A percentile compares a stretch with the other conserved stretches of the same genome.
phyloP scores from a whole-genome alignment of 2,797 vertebrate species.

The Schizopygopsis pylzovi region DNA sequence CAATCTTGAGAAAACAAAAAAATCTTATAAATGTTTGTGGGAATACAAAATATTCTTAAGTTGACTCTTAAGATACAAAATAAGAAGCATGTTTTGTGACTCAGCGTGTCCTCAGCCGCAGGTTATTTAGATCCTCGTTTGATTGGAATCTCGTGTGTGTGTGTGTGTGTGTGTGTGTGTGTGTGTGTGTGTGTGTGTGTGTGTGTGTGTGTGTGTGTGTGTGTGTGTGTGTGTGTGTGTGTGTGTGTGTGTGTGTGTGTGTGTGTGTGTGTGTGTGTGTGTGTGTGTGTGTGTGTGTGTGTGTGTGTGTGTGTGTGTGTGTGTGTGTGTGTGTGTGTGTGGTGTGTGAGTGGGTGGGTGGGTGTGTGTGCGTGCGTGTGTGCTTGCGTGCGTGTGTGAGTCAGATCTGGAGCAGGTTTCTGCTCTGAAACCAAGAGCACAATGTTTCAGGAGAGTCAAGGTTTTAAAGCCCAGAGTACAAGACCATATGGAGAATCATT shows the following conservation, averaged over 20 bases:
- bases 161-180: no score
- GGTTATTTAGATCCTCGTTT: not conserved
- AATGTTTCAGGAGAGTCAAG: not conserved
- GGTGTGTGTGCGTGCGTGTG: no score
- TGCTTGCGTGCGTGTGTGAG: no score
- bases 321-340: no score
- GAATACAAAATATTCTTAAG: not conserved
- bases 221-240: no score
- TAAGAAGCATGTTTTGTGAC: not conserved
- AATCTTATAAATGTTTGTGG: not conserved
- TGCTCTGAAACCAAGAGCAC: slow-evolving; percentile 29
- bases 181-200: no score
- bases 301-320: no score
- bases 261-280: no score
- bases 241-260: no score
- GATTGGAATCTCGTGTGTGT: not conserved
- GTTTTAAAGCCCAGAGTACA: slow-evolving; percentile 45
- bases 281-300: no score
- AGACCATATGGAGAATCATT: slow-evolving; percentile 72
- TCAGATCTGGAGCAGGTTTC: slow-evolving; percentile 13
- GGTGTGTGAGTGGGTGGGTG: no score
- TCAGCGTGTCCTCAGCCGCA: not conserved
- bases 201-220: no score
- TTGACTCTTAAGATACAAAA: not conserved
- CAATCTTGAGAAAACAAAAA: not conserved